These are phyloP conservation scores for Lanius collurio DNA, from an alignment of 2,113 vertebrate species.

Conservation along the genomic window DNA sequence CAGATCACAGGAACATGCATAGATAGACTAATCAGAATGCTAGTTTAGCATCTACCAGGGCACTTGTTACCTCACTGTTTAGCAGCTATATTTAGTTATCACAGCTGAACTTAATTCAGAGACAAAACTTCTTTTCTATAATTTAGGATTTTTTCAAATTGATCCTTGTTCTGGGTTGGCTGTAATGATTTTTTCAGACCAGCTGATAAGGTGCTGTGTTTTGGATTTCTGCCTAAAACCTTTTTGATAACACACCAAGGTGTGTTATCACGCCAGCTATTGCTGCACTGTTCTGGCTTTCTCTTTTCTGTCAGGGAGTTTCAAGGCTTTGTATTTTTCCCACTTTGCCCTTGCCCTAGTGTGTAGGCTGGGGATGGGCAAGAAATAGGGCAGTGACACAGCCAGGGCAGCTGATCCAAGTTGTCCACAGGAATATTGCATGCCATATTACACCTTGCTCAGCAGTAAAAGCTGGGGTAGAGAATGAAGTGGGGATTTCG, in stretches of 20 bases:
- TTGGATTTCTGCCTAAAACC: neutral
- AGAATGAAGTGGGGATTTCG: neutral
- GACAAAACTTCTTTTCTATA: neutral
- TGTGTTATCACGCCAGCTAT: neutral
- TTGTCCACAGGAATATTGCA: neutral
- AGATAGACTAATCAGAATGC: neutral
- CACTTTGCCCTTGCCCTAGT: neutral
- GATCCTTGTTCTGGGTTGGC: neutral
- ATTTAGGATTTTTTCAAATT: neutral
- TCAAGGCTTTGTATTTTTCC: neutral
- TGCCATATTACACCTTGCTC: neutral
- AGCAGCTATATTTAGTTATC: neutral
- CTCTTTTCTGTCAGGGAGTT: neutral
- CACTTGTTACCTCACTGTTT: neutral
- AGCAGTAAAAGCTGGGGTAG: neutral
- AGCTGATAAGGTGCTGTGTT: accelerated
- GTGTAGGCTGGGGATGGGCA: neutral
- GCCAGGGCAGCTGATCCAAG: neutral
- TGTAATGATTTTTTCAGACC: neutral
- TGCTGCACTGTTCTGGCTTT: neutral
- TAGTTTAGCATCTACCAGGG: neutral
- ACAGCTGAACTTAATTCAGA: neutral
- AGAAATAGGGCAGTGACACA: neutral
- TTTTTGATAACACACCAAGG: neutral
- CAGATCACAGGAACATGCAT: neutral